A percentile compares a stretch with the other conserved stretches of the same genome.
These are phyloP conservation scores for Eulemur albifrons DNA, from an alignment of 2,797 vertebrate species.

Conservation along the genomic window DNA sequence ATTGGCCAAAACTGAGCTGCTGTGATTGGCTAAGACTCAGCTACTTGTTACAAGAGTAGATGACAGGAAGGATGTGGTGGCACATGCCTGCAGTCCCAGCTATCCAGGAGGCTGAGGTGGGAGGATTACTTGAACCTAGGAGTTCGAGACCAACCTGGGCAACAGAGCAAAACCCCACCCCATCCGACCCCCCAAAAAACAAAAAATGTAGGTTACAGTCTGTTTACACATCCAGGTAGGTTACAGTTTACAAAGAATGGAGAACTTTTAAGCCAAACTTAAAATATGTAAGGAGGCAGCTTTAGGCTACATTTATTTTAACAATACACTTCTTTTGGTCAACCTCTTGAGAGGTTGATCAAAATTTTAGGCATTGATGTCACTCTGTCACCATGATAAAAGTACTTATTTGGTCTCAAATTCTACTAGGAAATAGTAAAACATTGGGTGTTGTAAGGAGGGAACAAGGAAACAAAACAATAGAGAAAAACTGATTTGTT, in stretches of 20 bases:
- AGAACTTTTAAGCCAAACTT: neutral
- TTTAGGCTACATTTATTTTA: neutral
- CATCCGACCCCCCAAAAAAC: neutral
- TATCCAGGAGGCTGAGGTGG: neutral
- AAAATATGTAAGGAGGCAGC: neutral
- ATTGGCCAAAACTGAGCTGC: neutral
- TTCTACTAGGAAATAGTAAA: neutral
- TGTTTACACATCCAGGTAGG: neutral
- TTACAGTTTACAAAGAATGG: neutral
- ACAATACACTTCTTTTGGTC: neutral
- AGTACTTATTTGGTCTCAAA: neutral
- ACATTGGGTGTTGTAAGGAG: neutral
- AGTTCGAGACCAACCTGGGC: neutral
- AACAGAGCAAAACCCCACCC: neutral
- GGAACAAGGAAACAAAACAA: neutral
- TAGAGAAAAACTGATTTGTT: neutral
- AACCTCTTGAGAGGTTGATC: neutral
- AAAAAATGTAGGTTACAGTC: neutral
- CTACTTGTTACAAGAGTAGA: neutral
- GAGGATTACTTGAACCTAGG: neutral
- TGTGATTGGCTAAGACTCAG: neutral
- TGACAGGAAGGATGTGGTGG: neutral
- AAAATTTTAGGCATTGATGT: neutral
- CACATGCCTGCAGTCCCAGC: neutral
- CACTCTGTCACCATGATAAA: neutral